A percentile compares a stretch with the other conserved stretches of the same genome.
Evolutionary conservation across 2,888 invertebrate genomes (phyloP).

Genomic region (Lasioglossum malachurum): DNA sequence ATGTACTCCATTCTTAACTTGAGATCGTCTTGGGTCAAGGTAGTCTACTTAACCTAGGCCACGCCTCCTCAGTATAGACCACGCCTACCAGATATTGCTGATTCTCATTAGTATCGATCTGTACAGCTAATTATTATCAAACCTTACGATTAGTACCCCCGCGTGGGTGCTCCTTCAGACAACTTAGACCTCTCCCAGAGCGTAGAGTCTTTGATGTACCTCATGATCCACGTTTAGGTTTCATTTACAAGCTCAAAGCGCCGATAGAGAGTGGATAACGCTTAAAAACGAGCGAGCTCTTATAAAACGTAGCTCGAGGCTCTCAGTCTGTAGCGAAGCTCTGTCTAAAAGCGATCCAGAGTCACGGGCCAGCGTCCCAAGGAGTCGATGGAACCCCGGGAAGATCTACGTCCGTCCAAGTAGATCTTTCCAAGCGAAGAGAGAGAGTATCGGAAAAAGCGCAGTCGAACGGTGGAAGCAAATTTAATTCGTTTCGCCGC

Average conservation of each 20-base stretch:
- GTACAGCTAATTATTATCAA: not conserved
- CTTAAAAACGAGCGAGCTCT: not conserved
- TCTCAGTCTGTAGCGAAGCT: not conserved
- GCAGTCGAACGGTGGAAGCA: not conserved
- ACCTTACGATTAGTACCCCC: not conserved
- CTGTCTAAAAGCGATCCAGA: not conserved
- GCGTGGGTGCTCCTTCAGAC: not conserved
- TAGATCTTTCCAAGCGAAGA: not conserved
- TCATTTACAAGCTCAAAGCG: not conserved
- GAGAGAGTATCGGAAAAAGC: not conserved
- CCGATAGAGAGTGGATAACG: not conserved
- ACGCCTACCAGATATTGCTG: too few species aligned
- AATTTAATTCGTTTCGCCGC: slow-evolving; percentile 12
- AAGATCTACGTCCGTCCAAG: not conserved
- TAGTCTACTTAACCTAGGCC: not conserved
- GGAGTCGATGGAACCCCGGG: not conserved
- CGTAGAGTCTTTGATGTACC: not conserved
- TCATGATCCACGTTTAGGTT: not conserved
- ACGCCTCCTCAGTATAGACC: not conserved
- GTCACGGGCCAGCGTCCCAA: not conserved
- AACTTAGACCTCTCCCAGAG: not conserved
- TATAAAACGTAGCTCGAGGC: not conserved
- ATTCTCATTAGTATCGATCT: not conserved
- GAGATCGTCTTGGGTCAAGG: not conserved
- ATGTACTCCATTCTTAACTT: not conserved